Evolutionary conservation across 1,140 invertebrate genomes (phyloP), one percentile per base, ranked within the genome.

Genomic region (Palaemon carinicauda): DNA sequence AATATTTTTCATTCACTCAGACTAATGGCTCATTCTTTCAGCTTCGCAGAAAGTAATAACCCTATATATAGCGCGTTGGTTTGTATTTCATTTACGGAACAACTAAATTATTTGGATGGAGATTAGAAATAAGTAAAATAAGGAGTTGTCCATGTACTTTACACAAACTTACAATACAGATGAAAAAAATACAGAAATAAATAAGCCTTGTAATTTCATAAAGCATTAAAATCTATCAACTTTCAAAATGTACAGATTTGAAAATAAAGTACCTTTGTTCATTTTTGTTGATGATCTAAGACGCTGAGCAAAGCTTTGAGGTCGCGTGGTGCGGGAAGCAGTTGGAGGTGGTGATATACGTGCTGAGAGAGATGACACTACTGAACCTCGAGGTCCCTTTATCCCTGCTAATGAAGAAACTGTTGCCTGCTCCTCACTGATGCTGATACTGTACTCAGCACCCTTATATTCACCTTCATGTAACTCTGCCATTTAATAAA

Each of bases 231-330:
- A 12, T 41, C 41, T 41, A 0, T 41, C 7, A 41, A 75, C 17
- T 41, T 33, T 41, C 52, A 81, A 56, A 52, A n/a, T 7, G 1
- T 69, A 78, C 21, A 88, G 14, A 73, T 65, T 7, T 10, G 1
- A 60, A 19, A 21, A 79, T 1, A 75, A 17, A 73, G 24, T 93
- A 77, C 94, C 95, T 91, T 96, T 96, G 0, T 96, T 95, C 80
- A 94, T 95, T 92, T 96, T 96, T 1, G 95, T 95, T 1, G 96
- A 97, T 15, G 95, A 96, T 3, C 96, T 92, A 52, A 97, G 92
- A 90, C 96, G 96, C 91, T 97, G 96, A 1, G 96, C 96, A 91
- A 97, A 96, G 90, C 95, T 96, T 91, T 97, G 96, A 3, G 96
- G 96, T 17, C 96, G 92, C 1, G 95, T 94, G 17, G 88, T 53